Base-by-base conservation (phyloP, 2,113 vertebrate genomes). In the Prionailurus bengalensis region DNA sequence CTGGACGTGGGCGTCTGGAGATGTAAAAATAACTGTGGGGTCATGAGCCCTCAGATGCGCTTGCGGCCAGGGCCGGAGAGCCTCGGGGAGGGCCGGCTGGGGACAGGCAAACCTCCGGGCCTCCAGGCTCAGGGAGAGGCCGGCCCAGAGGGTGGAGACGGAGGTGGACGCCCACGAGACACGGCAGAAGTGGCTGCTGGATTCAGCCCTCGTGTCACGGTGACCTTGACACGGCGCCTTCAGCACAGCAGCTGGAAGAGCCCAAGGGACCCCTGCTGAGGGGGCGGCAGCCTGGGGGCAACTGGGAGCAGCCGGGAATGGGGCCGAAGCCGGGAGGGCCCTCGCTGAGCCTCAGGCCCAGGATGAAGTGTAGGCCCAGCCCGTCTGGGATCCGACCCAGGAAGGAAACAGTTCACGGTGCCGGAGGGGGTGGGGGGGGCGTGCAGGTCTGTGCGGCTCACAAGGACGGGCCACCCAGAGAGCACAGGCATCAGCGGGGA, bases 11-110 rank as follows among this genome's bases (percentile, higher is more conserved):
- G 66, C 7, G 3, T 51, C 79, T 39, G 80, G 63, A 91, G 88
- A 74, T 71, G 96, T 93, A 96, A 96, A 97, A 96, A 95, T 97
- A 96, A 96, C 89, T 3, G 1, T 1, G 76, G 80, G 91, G 93
- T 95, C 97, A 95, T 53, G 88, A 91, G 96, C 95, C 27, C 95
- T 53, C 58, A 1, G 78, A 93, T n/a, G 86, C 82, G 33, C 53
- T 94, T 9, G 21, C 48, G 14, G 96, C 95, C 91, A 71, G 23
- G 86, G 63, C 58, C 48, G 3, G 83, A n/a, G 81, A 16, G 89
- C 33, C 39, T 14, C 1, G 2, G 70, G 68, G 83, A 73, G 45
- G 95, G n/a, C 12, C 0, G n/a, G 19, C 23, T 0, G 13, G n/a
- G 74, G 29, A 25, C 27, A 19, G 3, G 7, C 3, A 3, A 4